Evolutionary conservation across 2,113 vertebrate genomes (phyloP), one percentile per base, ranked within the genome.

Genomic region (Nansenia antarctica): DNA sequence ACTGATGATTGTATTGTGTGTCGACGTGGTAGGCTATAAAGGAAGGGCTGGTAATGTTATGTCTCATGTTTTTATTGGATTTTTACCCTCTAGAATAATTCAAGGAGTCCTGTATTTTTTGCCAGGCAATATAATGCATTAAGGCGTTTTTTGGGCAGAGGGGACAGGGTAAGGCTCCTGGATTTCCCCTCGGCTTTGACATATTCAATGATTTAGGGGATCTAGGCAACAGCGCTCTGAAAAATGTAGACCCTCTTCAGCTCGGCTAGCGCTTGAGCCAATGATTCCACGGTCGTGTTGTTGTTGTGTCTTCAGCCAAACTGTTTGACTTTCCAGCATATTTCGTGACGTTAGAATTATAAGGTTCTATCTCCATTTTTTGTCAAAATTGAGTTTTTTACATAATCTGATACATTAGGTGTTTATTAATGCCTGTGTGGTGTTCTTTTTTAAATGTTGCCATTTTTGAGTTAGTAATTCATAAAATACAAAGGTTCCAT

Each of bases 21-120:
- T 22, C 53, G 69, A 82, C 76, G n/a, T n/a, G n/a, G n/a, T n/a
- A n/a, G n/a, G n/a, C n/a, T n/a, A n/a, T 78, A 73, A 82, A 74
- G 18, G 45, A 75, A 82, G 73, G 80, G 62, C 74, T 32, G 64
- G 72, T 34, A 79, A 84, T 87, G 79, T 73, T 78, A 72, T 79
- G 70, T 85, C 68, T 72, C 80, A 63, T 69, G 65, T 85, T 88
- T n/a, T 88, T 86, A 77, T 75, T 78, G 68, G 80, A 67, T 67
- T 70, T 73, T 79, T 74, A 26, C 77, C 79, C 74, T 72, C 54
- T 71, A 73, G 83, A 81, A 81, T 85, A 82, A 82, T 81, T 73
- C 32, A 76, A 83, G 79, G 78, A 75, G 58, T 49, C 27, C 55
- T 42, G 7, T 84, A n/a, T n/a, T n/a, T 83, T 85, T 62, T 77